Conservation (phyloP, 2,113 vertebrate genomes). For the Oncorhynchus kisutch region DNA sequence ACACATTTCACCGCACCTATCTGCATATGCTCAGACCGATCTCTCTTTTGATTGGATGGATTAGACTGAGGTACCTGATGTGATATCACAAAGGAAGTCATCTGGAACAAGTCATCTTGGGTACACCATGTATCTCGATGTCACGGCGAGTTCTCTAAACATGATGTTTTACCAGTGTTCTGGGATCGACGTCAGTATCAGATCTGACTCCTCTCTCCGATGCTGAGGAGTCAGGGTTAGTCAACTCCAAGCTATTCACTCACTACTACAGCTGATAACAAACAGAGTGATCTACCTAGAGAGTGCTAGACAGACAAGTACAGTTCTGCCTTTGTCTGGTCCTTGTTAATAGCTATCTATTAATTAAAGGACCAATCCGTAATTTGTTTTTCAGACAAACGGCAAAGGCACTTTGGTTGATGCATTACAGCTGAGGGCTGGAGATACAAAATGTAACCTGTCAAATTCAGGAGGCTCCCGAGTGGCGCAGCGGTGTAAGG, state of each 20-base stretch:
- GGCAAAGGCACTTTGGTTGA: too few species aligned
- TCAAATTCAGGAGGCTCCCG: too few species aligned
- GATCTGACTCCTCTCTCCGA: slow-evolving; percentile 28
- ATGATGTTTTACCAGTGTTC: slow-evolving; percentile 31
- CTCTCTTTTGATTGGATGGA: slow-evolving; percentile 33
- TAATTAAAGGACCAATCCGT: slow-evolving; percentile 44
- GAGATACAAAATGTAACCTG: too few species aligned
- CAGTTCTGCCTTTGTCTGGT: slow-evolving; percentile 49
- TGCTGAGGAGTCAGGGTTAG: slow-evolving; percentile 30
- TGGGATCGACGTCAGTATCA: slow-evolving; percentile 27
- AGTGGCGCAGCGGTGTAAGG: too few species aligned
- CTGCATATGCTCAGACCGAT: slow-evolving; percentile 6
- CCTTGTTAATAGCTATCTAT: slow-evolving; percentile 61
- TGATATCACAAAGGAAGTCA: not conserved
- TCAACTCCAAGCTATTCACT: slow-evolving; percentile 25
- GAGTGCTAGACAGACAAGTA: slow-evolving; percentile 18
- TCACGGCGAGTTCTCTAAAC: slow-evolving; percentile 4
- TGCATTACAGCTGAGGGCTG: too few species aligned
- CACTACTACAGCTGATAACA: not conserved
- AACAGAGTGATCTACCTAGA: slow-evolving; percentile 15
- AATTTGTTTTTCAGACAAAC: too few species aligned
- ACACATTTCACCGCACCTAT: too few species aligned
- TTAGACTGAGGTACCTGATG: slow-evolving; percentile 5
- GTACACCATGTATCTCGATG: not conserved
- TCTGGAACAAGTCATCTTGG: not conserved